These are phyloP conservation scores for Pangasianodon hypophthalmus DNA, from an alignment of 2,113 vertebrate genomes.

Conservation along the genomic window DNA sequence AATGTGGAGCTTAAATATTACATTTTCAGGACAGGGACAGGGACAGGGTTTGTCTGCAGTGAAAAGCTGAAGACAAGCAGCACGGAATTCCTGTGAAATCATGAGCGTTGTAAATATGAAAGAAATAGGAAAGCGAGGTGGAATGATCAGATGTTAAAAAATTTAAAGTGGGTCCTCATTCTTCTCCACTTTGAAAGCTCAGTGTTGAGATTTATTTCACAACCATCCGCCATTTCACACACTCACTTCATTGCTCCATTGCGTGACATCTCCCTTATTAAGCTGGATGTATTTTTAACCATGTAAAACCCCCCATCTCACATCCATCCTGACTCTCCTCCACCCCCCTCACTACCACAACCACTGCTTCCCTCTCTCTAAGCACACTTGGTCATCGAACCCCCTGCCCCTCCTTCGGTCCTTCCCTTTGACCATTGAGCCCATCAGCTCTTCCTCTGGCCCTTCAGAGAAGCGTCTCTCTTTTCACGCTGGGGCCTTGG, in stretches of 20 bases:
- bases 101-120: not conserved
- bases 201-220: conserved; percentile 4
- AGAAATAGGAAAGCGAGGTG: not conserved
- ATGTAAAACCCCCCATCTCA: conserved; percentile 51
- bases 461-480: conserved; percentile 80
- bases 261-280: conserved; percentile 69
- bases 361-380: conserved; percentile 52
- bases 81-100: not conserved
- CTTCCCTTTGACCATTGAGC: conserved; percentile 73
- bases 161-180: not conserved
- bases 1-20: not conserved
- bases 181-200: not conserved
- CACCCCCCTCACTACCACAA: conserved; percentile 44
- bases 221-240: conserved; percentile 58
- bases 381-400: too few relatives aligned
- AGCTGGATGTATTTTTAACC: conserved; percentile 59
- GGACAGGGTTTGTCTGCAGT: not conserved
- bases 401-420: conserved; percentile 39
- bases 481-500: conserved; percentile 78
- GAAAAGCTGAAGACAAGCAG: not conserved
- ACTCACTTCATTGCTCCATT: conserved; percentile 66
- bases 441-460: conserved; percentile 80
- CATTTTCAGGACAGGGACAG: not conserved
- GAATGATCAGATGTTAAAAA: conserved; percentile 12
- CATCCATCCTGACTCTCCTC: conserved; percentile 29